Evolutionary conservation across 2,888 invertebrate species (phyloP), one percentile per base, ranked within the genome.

Genomic region (Drosophila quinaria): DNA sequence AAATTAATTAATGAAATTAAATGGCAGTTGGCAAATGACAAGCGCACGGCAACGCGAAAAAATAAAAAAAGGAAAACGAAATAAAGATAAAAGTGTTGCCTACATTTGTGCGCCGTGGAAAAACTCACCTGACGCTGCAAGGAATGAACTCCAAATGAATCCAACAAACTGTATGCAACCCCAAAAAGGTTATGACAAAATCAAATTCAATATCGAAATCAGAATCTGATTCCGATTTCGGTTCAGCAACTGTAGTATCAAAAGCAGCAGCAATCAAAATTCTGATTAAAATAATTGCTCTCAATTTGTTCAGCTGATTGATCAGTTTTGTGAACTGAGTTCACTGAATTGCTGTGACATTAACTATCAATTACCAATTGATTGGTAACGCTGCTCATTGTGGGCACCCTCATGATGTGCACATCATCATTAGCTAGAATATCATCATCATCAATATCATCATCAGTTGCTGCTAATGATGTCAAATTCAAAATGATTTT

Each of bases 1-100:
- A 84, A 84, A 84, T 84, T 84, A 84, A 89, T 84, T 87, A 84
- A 87, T 83, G 84, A 84, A 84, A 89, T 89, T 86, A 89, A 84
- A 86, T 80, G 87, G 80, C 84, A 82, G 69, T 67, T 72, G 83
- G 71, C 83, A 87, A 81, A 85, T 73, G 86, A 82, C 86, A 83
- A 79, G 72, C 66, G 56, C 68, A 73, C 65, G 50, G 22, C 5
- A 8, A 6, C 8, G 13, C 44, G 46, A 25, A 8, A n/a, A 11
- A 9, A 13, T 22, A 22, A 22, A 22, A 2, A 22, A 22, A 22
- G 3, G 3, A 3, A 22, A 22, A 22, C 2, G 3, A 8, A 29
- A 19, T 17, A 1, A 5, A 3, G 8, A 35, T 56, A 70, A 76
- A 80, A 70, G 61, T 67, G 65, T 50, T 56, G 66, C 58, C 44